Evolutionary conservation across 2,888 invertebrate species (phyloP), one percentile per base, ranked within the genome.

Genomic region (Hydropsyche betteni): DNA sequence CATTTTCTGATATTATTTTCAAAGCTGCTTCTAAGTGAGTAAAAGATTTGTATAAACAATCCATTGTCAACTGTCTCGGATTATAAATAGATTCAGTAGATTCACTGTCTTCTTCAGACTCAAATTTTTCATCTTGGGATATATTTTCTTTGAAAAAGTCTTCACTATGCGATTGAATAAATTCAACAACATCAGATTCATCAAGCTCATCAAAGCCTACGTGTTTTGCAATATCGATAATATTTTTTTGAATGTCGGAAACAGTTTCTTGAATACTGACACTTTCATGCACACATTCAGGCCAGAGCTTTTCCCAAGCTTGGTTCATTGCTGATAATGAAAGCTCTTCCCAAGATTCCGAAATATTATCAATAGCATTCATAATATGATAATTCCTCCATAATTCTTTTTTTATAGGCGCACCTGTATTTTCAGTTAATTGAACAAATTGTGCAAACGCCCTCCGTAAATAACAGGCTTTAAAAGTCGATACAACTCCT

Each of bases 381-480:
- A 50, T 68, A 53, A 76, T 76, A 58, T 75, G 14, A 34, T 38
- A 76, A 24, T 44, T 61, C 38, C 58, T 74, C 76, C 76, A 76
- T 16, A 76, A 52, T 69, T 75, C 69, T 12, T 33, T 14, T 24
- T 61, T 33, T 33, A 55, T 8, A 0, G 76, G 77, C 75, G 68
- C 64, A 71, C 78, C 77, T 5, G 50, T 51, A 16, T 14, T 69
- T 33, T 36, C 36, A 50, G 50, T 24, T 14, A 51, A 7, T 4
- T 51, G 24, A 16, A 68, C 36, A 8, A 69, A 69, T 14, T 69
- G 69, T 5, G 33, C 24, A 16, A 71, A 36, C 53, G 36, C n/a
- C 6, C 36, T 24, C 36, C 38, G 3, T 53, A 71, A 33, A 55
- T 71, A 71, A 44, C 33, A 55, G 10, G 55, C 71, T 55, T 71